Evolutionary conservation across 2,797 vertebrate genomes (phyloP).

Genomic region (Alosa sapidissima): DNA sequence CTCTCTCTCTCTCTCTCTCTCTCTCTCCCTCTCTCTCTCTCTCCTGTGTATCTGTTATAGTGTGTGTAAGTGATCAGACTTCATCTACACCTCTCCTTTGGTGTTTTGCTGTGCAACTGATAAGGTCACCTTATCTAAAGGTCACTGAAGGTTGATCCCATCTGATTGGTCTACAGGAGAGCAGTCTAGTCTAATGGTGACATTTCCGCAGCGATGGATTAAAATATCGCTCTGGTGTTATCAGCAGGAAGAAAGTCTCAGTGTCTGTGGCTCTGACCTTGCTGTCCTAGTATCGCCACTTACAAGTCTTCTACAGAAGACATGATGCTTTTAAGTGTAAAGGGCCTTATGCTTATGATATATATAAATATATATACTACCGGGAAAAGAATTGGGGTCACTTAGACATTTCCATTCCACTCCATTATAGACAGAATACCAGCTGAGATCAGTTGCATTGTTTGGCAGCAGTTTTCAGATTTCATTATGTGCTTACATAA

Average conservation of each 20-base stretch:
- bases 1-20: neutral
- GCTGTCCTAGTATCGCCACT: neutral
- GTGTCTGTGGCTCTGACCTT: neutral
- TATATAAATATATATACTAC: too few species aligned
- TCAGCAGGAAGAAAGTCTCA: neutral
- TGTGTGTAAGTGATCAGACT: neutral
- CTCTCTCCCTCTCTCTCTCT: neutral
- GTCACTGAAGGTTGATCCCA: neutral
- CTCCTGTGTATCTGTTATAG: neutral
- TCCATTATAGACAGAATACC: too few species aligned
- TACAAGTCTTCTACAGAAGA: neutral
- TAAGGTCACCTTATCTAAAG: neutral
- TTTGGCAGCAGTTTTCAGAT: too few species aligned
- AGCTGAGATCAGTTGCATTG: too few species aligned
- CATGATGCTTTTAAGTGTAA: too few species aligned
- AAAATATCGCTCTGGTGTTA: neutral
- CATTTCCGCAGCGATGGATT: neutral
- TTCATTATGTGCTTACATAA: too few species aligned
- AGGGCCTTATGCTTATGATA: too few species aligned
- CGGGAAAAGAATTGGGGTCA: too few species aligned
- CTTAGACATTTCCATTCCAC: too few species aligned
- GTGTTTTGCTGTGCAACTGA: neutral
- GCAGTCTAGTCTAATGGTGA: neutral
- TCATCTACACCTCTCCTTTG: neutral
- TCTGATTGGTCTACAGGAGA: constrained; percentile 1